Evolutionary conservation across 2,888 invertebrate species (phyloP), one percentile per base, ranked within the genome.

Genomic region (Campaea margaritaria): DNA sequence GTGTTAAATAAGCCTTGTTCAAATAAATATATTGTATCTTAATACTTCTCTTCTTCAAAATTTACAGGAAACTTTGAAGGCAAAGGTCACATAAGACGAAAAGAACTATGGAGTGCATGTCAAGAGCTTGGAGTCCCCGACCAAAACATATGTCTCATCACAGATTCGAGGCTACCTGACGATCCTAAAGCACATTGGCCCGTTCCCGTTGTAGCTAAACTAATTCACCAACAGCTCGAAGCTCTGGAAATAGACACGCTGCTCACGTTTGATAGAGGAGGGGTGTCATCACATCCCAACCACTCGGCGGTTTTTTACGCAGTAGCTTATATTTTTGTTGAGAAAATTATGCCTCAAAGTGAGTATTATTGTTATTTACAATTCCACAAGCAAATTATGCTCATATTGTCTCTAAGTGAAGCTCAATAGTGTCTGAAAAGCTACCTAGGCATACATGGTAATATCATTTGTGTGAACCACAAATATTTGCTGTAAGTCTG

Each of bases 241-340:
- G 93, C 94, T 58, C 93, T 96, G 74, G 95, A 95, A 74, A 96
- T 97, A 76, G 96, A 97, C 78, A 96, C 96, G 1, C 93, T 99
- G 52, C 94, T 99, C 54, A 98, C 99, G 13, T 99, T 99, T 93
- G 99, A 99, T 89, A 95, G 96, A 77, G 94, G 96, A 80, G 99
- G 99, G 50, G 96, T 99, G 7, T 99, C 98, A 72, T 95, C 96
- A 7, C 99, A 99, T 90, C 93, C 94, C 21, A 99, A 99, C 91
- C 99, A 99, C 83, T 95, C 95, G 65, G 96, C 97, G 62, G 94
- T 97, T 65, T 97, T 96, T 84, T 96, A 96, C 89, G 96, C 96
- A 54, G 93, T 97, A 50, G 96, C 96, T 54, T 95, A 96, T 76
- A 93, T 97, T 79, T 96, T 96, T 84, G 93, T 96, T 81, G 95